Evolutionary conservation across 2,113 vertebrate genomes (phyloP).

Genomic region (Saccopteryx leptura): DNA sequence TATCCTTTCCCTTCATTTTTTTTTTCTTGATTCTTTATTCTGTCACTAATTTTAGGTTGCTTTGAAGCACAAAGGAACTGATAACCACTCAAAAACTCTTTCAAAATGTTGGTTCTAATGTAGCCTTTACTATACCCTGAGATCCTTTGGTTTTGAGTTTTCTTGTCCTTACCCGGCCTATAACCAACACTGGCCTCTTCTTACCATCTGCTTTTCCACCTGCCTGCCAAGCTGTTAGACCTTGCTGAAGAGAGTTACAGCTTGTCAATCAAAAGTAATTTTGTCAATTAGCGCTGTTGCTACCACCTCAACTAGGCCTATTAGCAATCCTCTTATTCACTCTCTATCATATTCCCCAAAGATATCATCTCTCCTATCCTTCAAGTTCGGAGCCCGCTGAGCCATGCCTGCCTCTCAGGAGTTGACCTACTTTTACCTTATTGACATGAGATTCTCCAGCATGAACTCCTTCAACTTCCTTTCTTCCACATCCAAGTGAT

Average conservation of each 20-base stretch:
- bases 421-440: constrained; percentile 35
- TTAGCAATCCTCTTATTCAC: not conserved
- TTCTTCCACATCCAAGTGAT: not conserved
- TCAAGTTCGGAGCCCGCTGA: not conserved
- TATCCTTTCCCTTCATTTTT: constrained; percentile 52
- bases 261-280: constrained; percentile 36
- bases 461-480: not conserved
- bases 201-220: not conserved
- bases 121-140: not conserved
- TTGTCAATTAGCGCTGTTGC: not conserved
- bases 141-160: not conserved
- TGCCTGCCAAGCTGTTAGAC: not conserved
- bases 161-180: not conserved
- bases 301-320: not conserved
- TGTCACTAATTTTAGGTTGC: constrained; percentile 46
- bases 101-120: constrained; percentile 30
- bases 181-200: not conserved
- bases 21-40: constrained; percentile 10
- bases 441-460: not conserved
- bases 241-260: constrained; percentile 7
- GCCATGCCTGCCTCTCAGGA: constrained; percentile 1
- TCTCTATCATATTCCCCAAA: constrained; percentile 7
- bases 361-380: not conserved
- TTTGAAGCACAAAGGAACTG: constrained; percentile 4
- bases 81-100: not conserved